phyloP scores from a whole-genome alignment of 2,888 invertebrate species.

The Clostera curtula region DNA sequence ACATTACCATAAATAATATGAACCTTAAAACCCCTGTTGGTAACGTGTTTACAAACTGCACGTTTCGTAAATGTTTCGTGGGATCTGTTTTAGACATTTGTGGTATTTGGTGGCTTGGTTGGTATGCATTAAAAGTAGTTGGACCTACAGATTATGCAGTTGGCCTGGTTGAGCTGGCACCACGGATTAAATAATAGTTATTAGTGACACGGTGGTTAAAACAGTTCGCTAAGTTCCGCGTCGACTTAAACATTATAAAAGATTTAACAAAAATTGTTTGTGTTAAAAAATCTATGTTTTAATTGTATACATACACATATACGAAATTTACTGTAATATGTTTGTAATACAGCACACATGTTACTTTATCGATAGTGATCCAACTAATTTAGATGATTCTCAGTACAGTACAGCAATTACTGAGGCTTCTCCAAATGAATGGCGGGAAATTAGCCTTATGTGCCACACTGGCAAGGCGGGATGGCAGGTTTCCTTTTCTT shows the following conservation, averaged over 20 bases:
- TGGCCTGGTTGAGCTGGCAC: conserved; percentile 14
- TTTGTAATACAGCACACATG: no score
- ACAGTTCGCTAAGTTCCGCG: conserved; percentile 14
- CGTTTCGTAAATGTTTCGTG: conserved; percentile 16
- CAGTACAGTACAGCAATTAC: no score
- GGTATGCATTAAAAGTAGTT: conserved; percentile 24
- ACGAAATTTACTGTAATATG: no score
- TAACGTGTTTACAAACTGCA: conserved; percentile 12
- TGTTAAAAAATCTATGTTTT: no score
- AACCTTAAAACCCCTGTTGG: conserved; percentile 18
- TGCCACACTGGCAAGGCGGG: no score
- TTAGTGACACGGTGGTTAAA: conserved; percentile 9
- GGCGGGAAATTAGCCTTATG: no score
- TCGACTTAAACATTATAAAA: conserved; percentile 11
- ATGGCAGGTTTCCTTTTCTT: no score
- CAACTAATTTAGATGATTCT: no score
- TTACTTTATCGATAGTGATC: no score
- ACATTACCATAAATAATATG: conserved; percentile 9
- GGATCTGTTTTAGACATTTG: conserved; percentile 14
- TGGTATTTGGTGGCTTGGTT: conserved; percentile 12
- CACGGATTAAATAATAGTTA: conserved; percentile 8
- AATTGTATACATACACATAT: no score
- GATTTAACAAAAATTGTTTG: conserved; percentile 8
- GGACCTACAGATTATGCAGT: conserved; percentile 22
- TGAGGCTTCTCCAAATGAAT: no score